Evolutionary conservation across 2,797 vertebrate genomes (phyloP).

Genomic region (Anabacerthia variegaticeps): DNA sequence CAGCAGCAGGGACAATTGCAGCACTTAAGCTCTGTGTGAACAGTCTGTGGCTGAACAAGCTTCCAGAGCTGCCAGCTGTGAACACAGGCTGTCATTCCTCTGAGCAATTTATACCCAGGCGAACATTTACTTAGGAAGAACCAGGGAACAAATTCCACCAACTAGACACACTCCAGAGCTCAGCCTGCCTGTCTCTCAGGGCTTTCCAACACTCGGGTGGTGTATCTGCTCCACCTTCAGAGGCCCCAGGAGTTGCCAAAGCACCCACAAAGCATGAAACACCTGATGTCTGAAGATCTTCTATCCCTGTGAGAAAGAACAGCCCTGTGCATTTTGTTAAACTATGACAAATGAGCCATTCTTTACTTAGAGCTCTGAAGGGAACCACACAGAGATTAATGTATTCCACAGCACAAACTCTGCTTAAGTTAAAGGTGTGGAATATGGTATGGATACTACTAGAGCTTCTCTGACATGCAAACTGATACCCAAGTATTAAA

Average conservation of each 20-base stretch:
- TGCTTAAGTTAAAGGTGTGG: neutral
- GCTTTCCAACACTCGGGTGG: neutral
- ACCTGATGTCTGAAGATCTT: neutral
- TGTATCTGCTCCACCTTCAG: accelerated
- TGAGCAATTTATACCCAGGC: neutral
- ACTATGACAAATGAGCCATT: neutral
- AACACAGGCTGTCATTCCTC: neutral
- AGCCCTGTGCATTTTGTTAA: neutral
- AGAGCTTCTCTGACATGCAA: neutral
- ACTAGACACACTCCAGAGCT: neutral
- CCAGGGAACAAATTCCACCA: neutral
- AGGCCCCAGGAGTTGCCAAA: neutral
- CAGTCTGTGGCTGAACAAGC: neutral
- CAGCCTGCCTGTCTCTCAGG: neutral
- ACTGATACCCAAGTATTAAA: neutral
- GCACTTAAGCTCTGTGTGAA: neutral
- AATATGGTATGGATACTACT: neutral
- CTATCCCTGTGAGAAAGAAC: accelerated
- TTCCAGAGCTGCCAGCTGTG: neutral
- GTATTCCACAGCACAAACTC: neutral
- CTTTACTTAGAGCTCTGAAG: neutral
- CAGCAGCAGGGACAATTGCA: neutral
- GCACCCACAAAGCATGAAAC: neutral
- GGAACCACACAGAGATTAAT: neutral
- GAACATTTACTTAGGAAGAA: neutral